A percentile compares a stretch with the other conserved stretches of the same genome.
Evolutionary conservation across 2,113 vertebrate species (phyloP).

Genomic region (Anguilla japonica): DNA sequence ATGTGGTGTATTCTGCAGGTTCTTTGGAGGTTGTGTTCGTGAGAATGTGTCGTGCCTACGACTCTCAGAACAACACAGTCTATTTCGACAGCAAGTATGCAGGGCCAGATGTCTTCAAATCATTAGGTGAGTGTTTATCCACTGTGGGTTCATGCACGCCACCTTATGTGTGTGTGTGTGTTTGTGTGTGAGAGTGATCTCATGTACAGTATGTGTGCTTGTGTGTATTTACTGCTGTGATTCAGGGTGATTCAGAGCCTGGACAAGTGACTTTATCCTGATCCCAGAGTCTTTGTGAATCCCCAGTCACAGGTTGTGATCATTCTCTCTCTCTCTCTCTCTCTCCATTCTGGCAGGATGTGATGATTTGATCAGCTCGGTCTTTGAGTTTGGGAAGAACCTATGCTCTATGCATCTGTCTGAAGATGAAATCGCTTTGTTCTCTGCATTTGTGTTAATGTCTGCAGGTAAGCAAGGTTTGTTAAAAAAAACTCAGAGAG

Average conservation of each 20-base stretch:
- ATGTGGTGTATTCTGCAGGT: slow-evolving; percentile 59
- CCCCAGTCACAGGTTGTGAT: background rate
- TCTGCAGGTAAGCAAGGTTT: slow-evolving; percentile 79
- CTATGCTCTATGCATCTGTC: slow-evolving; percentile 86
- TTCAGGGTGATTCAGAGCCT: no score
- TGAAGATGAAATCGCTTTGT: slow-evolving; percentile 90
- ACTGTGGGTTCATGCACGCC: background rate
- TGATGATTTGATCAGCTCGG: slow-evolving; percentile 89
- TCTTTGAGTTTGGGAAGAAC: slow-evolving; percentile 90
- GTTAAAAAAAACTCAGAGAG: no score
- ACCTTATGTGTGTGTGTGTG: background rate
- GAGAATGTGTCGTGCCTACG: slow-evolving; percentile 92
- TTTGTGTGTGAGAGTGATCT: background rate
- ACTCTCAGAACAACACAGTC: slow-evolving; percentile 89
- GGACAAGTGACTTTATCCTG: no score
- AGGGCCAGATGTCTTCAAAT: slow-evolving; percentile 86
- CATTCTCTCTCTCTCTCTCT: background rate
- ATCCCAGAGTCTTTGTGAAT: background rate
- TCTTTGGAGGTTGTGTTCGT: slow-evolving; percentile 93
- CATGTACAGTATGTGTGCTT: background rate
- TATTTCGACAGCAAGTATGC: slow-evolving; percentile 93
- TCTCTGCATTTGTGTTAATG: slow-evolving; percentile 88
- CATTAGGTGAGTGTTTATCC: slow-evolving; percentile 75
- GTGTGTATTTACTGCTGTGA: background rate
- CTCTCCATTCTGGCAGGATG: slow-evolving; percentile 74